Percentiles rank a stretch among this genome's conserved stretches.
These are phyloP conservation scores for Mesorhabditis belari DNA, from an alignment of 2,888 invertebrate species.

Conservation along the genomic window DNA sequence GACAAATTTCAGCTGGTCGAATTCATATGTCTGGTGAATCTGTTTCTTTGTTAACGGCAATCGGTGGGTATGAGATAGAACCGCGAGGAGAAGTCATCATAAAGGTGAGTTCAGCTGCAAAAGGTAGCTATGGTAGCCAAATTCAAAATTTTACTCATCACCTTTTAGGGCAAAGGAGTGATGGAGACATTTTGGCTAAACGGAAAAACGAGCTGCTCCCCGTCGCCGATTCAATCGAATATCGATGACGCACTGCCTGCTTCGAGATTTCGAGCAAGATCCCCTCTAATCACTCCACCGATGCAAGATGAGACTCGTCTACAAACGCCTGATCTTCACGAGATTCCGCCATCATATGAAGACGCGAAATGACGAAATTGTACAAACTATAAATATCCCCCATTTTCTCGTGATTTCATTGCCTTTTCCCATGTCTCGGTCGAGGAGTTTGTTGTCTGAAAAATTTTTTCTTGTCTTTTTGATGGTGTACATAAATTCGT, in stretches of 20 bases:
- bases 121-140: background rate
- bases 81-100: slow-evolving; percentile 43
- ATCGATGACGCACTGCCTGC: background rate
- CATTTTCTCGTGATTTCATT: too few species aligned
- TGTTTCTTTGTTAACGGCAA: slow-evolving; percentile 29
- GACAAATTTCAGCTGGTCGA: slow-evolving; percentile 28
- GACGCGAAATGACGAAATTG: background rate
- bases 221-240: background rate
- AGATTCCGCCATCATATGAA: background rate
- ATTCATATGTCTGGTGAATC: slow-evolving; percentile 40
- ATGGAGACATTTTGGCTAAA: slow-evolving; percentile 38
- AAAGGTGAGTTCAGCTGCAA: slow-evolving; percentile 17
- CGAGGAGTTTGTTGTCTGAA: too few species aligned
- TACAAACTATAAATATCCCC: too few species aligned
- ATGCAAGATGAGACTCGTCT: background rate
- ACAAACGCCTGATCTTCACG: background rate
- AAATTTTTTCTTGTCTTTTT: too few species aligned
- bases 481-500: too few species aligned
- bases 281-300: too few species aligned
- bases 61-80: slow-evolving; percentile 41
- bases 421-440: too few species aligned
- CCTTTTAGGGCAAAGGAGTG: slow-evolving; percentile 36
- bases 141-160: background rate
- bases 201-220: background rate
- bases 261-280: background rate